Evolutionary conservation across 2,797 vertebrate species (phyloP).

Genomic region (Poeciliopsis paucimaculata): DNA sequence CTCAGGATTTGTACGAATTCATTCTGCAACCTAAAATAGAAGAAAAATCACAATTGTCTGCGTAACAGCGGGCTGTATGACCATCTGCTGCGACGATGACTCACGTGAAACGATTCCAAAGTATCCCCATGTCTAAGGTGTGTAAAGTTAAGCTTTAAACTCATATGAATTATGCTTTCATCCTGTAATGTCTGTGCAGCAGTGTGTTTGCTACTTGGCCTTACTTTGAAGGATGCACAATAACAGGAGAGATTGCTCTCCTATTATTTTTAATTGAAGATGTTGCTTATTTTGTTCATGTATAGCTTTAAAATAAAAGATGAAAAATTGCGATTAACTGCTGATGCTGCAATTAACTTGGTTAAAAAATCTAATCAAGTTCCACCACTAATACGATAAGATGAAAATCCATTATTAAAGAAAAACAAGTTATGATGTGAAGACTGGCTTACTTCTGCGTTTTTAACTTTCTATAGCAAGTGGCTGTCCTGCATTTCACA

Average conservation of each 20-base stretch:
- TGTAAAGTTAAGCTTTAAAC: not conserved
- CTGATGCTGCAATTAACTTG: no score
- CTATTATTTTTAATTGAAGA: no score
- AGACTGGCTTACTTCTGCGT: not conserved
- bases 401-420: not conserved
- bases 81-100: conserved; percentile 64
- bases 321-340: no score
- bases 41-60: not conserved
- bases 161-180: not conserved
- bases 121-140: conserved; percentile 84
- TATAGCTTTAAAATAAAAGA: no score
- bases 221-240: not conserved
- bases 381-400: no score
- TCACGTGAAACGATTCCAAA: conserved; percentile 71
- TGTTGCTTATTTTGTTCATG: no score
- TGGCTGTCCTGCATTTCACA: not conserved
- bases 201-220: not conserved
- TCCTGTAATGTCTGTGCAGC: not conserved
- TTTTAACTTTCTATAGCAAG: not conserved
- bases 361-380: no score
- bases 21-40: not conserved
- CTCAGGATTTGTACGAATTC: not conserved
- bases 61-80: not conserved
- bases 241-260: not conserved
- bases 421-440: not conserved